A percentile compares a stretch with the other conserved stretches of the same genome.
Conservation (phyloP, 2,113 vertebrate species). For the Hippopotamus amphibius region DNA sequence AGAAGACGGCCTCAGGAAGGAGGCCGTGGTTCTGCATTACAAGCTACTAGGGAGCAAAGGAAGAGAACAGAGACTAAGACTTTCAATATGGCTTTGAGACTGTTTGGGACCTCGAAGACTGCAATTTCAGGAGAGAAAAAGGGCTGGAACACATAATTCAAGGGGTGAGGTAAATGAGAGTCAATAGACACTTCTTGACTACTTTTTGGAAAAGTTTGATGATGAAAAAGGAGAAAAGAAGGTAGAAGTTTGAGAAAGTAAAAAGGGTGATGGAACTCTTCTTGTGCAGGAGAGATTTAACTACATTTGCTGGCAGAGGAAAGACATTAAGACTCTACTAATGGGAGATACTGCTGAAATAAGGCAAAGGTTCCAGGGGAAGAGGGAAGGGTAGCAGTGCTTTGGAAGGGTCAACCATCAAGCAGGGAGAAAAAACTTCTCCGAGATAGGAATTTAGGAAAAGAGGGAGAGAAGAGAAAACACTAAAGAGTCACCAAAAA, state of each 20-base stretch:
- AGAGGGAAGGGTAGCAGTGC: background rate
- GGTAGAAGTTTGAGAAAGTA: background rate
- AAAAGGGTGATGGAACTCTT: background rate
- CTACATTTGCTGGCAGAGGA: background rate
- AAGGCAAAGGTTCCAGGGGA: background rate
- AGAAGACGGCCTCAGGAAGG: background rate
- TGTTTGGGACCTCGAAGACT: background rate
- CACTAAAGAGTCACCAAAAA: background rate
- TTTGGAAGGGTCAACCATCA: background rate
- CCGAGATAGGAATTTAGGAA: background rate
- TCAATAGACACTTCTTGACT: background rate
- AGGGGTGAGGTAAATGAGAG: background rate
- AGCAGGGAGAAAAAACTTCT: background rate
- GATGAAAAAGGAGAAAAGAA: background rate
- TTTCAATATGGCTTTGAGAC: background rate
- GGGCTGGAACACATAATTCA: background rate
- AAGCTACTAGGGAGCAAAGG: background rate
- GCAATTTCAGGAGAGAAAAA: background rate
- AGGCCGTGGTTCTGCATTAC: accelerated
- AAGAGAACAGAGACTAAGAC: background rate
- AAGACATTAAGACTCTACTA: background rate
- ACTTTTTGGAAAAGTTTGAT: background rate
- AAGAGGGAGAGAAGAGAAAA: background rate
- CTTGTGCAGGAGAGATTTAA: background rate
- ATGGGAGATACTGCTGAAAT: background rate